Conservation (phyloP, 2,797 vertebrate species). For the Numenius phaeopus region DNA sequence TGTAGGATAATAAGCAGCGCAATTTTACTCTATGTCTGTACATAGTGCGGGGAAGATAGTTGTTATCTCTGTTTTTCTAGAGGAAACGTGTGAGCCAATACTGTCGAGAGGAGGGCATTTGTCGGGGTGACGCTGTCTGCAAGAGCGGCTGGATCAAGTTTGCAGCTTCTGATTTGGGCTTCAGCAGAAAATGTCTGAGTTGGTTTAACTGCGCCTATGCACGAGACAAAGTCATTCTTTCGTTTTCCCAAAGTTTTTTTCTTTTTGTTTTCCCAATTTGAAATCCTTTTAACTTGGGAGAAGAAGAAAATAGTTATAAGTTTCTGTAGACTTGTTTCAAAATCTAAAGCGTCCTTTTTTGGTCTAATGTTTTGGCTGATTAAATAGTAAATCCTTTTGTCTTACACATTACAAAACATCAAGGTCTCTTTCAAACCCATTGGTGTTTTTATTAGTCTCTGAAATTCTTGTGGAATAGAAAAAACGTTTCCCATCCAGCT, state of each 20-base stretch:
- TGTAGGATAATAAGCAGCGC: background rate
- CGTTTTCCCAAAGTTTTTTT: background rate
- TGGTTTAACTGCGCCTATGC: background rate
- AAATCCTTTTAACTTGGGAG: background rate
- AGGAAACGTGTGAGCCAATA: background rate
- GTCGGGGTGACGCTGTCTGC: background rate
- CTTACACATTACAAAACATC: background rate
- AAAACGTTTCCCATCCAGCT: background rate
- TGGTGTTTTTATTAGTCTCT: background rate
- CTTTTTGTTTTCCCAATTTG: background rate
- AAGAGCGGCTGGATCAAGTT: background rate
- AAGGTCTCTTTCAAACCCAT: conserved; percentile 5
- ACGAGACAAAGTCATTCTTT: background rate
- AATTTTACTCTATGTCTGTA: background rate
- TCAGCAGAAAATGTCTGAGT: background rate
- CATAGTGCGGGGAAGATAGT: background rate
- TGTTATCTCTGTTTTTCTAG: background rate
- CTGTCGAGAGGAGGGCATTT: background rate
- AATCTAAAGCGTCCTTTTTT: background rate
- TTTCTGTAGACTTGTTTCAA: background rate
- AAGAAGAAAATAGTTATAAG: background rate
- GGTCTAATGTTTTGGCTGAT: background rate
- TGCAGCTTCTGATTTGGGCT: background rate
- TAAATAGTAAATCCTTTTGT: conserved; percentile 3
- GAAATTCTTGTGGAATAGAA: background rate